A percentile compares a stretch with the other conserved stretches of the same genome.
Conservation (phyloP, 1,140 invertebrate genomes). For the Penaeus vannamei region DNA sequence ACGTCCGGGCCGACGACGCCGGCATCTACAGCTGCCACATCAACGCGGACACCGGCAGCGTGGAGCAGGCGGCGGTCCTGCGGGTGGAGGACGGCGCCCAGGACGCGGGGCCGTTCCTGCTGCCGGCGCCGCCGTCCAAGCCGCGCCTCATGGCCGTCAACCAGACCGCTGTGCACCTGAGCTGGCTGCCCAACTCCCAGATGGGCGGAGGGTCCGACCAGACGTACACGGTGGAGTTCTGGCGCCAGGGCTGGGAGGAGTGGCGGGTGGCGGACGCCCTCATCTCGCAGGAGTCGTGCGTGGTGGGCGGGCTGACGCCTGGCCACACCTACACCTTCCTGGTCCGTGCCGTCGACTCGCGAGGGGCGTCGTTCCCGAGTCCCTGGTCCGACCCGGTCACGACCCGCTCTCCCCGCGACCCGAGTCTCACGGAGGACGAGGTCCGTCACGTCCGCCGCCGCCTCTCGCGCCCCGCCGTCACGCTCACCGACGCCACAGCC, state of each 20-base stretch:
- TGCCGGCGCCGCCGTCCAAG: conserved; percentile 65
- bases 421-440: conserved; percentile 30
- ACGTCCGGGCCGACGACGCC: conserved; percentile 74
- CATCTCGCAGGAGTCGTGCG: conserved; percentile 43
- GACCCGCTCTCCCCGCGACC: conserved; percentile 14
- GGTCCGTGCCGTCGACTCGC: conserved; percentile 53
- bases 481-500: conserved; percentile 24
- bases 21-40: conserved; percentile 88
- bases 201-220: conserved; percentile 27
- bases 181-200: conserved; percentile 80
- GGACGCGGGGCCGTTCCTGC: background rate
- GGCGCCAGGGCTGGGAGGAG: conserved; percentile 61
- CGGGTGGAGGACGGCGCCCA: conserved; percentile 33
- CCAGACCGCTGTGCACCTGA: conserved; percentile 82
- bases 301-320: conserved; percentile 54
- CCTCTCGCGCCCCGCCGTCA: conserved; percentile 28
- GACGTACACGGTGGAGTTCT: conserved; percentile 65
- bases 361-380: conserved; percentile 64
- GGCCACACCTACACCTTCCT: conserved; percentile 64
- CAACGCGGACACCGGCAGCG: conserved; percentile 81
- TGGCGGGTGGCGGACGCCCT: conserved; percentile 61
- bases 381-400: conserved; percentile 65
- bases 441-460: conserved; percentile 48
- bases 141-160: conserved; percentile 73
- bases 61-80: conserved; percentile 58